These are phyloP conservation scores for Emmelina monodactyla DNA, from an alignment of 2,888 invertebrate species.

Conservation along the genomic window DNA sequence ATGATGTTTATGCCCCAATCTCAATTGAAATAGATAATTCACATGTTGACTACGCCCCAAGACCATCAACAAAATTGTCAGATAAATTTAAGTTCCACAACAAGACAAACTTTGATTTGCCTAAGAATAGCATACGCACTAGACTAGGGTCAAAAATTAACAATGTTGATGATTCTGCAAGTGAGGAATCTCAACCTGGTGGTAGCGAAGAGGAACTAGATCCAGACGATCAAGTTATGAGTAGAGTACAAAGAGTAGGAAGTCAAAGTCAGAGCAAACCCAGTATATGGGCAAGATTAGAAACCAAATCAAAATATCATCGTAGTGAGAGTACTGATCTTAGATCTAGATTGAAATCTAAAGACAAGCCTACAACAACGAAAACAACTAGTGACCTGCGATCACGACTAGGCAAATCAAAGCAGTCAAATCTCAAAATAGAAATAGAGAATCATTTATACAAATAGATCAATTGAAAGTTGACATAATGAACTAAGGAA, in stretches of 20 bases:
- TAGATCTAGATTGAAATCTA: slow-evolving; percentile 40
- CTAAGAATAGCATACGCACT: slow-evolving; percentile 30
- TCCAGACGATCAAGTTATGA: slow-evolving; percentile 48
- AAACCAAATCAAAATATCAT: slow-evolving; percentile 22
- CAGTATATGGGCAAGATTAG: slow-evolving; percentile 68
- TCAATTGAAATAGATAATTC: slow-evolving; percentile 52
- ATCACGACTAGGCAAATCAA: slow-evolving; percentile 39
- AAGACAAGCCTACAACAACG: slow-evolving; percentile 17
- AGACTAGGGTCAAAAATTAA: slow-evolving; percentile 41
- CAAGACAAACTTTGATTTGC: slow-evolving; percentile 14
- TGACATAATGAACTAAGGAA: too few species aligned
- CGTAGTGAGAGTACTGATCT: slow-evolving; percentile 34
- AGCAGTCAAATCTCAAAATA: slow-evolving; percentile 50
- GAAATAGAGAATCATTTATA: slow-evolving; percentile 54
- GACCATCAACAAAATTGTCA: slow-evolving; percentile 35
- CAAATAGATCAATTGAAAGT: too few species aligned
- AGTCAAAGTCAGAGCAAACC: slow-evolving; percentile 28
- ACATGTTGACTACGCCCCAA: slow-evolving; percentile 29
- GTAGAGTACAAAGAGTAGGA: slow-evolving; percentile 55
- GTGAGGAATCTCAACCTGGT: slow-evolving; percentile 27
- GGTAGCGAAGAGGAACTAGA: too few species aligned
- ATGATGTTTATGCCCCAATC: slow-evolving; percentile 39
- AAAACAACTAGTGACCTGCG: slow-evolving; percentile 30
- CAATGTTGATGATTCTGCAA: slow-evolving; percentile 28
- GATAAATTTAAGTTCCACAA: slow-evolving; percentile 41